Evolutionary conservation across 1,140 invertebrate genomes (phyloP), one percentile per base, ranked within the genome.

Genomic region (Tachypleus tridentatus): DNA sequence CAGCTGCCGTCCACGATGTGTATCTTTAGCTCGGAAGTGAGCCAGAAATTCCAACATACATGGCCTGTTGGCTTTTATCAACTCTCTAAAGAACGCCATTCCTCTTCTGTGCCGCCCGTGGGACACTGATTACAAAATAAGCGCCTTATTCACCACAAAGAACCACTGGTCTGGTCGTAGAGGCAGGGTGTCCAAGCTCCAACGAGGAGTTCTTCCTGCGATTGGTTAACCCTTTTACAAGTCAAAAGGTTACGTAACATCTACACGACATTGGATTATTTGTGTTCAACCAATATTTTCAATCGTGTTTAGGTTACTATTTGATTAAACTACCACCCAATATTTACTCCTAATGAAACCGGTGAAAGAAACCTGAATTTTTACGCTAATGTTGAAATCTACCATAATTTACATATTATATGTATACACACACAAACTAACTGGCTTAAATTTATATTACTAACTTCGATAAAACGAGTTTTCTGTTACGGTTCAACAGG

Each of bases 131-230:
- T 1, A 87, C 74, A 66, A 84, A 85, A 61, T 78, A 80, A 0
- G 78, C 76, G 71, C 87, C 86, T 56, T 81, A 78, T 72, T 87
- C 85, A 4, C 86, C 86, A 69, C 87, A 87, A 56, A 85, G 79
- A 4, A 85, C 73, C 4, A 84, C 82, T 29, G 85, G 83, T 54
- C 82, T 29, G 85, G 83, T 54, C 86, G 75, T 51, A 87, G 74
- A 3, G 82, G 81, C 29, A 29, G 29, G 29, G 29, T 29, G 29
- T 29, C 75, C 49, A 87, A 70, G 29, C 29, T 29, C 0, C 29
- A 29, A 29, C 29, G 0, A 29, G 29, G 29, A 29, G 29, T 29
- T 67, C 49, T 7, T 68, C 9, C 6, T 50, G 7, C 63, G 58
- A 47, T 48, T 67, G 48, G 58, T 70, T 3, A 51, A 47, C 4